phyloP scores from a whole-genome alignment of 1,140 invertebrate species.

The Hycleus cichorii region DNA sequence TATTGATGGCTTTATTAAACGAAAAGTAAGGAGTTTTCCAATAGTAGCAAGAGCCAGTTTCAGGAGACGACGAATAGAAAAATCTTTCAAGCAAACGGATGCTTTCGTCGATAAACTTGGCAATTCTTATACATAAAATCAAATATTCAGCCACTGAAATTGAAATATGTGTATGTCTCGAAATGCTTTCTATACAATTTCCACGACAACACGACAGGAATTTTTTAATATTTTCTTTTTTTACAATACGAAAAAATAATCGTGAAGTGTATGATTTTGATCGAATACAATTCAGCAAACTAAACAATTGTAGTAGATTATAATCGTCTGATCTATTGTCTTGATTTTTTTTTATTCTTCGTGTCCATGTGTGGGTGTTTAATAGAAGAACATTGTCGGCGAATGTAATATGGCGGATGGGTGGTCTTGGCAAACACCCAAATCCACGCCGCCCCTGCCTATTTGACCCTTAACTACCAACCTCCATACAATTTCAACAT shows the following conservation, averaged over 20 bases:
- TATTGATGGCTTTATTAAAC: too few relatives aligned
- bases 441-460: not conserved
- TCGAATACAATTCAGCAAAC: too few relatives aligned
- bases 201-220: too few relatives aligned
- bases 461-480: conserved; percentile 5
- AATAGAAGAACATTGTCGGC: too few relatives aligned
- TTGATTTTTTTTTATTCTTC: too few relatives aligned
- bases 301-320: too few relatives aligned
- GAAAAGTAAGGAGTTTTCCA: too few relatives aligned
- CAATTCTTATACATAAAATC: conserved; percentile 26
- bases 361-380: too few relatives aligned
- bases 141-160: conserved; percentile 25
- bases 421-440: conserved; percentile 7
- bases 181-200: conserved; percentile 4
- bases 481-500: not conserved
- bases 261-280: too few relatives aligned
- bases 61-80: conserved; percentile 20
- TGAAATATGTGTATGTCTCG: conserved; percentile 20
- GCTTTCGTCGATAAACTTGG: conserved; percentile 22
- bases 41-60: conserved; percentile 4
- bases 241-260: too few relatives aligned
- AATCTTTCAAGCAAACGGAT: conserved; percentile 20
- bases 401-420: not conserved
- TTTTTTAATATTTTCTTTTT: too few relatives aligned
- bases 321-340: too few relatives aligned